These are phyloP conservation scores for Cephalopachus bancanus DNA, from an alignment of 2,797 vertebrate species.

Conservation along the genomic window DNA sequence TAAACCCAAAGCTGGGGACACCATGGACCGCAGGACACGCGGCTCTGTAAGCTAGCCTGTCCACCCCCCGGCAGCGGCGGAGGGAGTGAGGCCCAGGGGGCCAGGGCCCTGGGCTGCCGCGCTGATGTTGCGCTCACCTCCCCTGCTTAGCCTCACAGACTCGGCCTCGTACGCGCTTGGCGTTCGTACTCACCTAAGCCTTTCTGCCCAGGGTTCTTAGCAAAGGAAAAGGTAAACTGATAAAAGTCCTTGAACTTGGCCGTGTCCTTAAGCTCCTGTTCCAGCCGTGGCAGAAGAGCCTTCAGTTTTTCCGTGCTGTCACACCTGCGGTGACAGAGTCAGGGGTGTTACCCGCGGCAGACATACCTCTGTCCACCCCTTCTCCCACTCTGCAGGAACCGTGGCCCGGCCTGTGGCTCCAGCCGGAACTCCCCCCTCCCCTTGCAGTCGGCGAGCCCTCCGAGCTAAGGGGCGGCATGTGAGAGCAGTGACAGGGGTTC, in stretches of 20 bases:
- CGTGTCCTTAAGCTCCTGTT: constrained; percentile 97
- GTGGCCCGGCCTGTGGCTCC: neutral
- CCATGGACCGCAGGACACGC: fast-evolving
- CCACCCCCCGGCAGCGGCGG: neutral
- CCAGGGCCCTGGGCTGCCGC: neutral
- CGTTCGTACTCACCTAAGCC: constrained; percentile 94
- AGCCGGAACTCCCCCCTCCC: neutral
- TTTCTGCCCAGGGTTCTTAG: constrained; percentile 98
- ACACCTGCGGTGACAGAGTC: constrained; percentile 91
- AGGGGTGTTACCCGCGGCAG: neutral
- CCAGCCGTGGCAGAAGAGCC: constrained; percentile 94
- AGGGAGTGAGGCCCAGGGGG: neutral
- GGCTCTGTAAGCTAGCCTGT: neutral
- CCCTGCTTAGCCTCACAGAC: neutral
- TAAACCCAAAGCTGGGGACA: neutral
- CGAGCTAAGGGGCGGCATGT: too few relatives aligned
- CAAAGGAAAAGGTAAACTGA: constrained; percentile 99
- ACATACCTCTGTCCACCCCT: fast-evolving
- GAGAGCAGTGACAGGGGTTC: too few relatives aligned
- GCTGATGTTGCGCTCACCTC: neutral
- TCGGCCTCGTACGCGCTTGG: fast-evolving
- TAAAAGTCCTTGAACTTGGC: constrained; percentile 98
- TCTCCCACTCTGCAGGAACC: neutral
- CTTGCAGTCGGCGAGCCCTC: neutral
- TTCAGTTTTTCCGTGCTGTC: constrained; percentile 97